A percentile compares a stretch with the other conserved stretches of the same genome.
phyloP scores from a whole-genome alignment of 2,888 invertebrate genomes.

The Gerris lacustris region DNA sequence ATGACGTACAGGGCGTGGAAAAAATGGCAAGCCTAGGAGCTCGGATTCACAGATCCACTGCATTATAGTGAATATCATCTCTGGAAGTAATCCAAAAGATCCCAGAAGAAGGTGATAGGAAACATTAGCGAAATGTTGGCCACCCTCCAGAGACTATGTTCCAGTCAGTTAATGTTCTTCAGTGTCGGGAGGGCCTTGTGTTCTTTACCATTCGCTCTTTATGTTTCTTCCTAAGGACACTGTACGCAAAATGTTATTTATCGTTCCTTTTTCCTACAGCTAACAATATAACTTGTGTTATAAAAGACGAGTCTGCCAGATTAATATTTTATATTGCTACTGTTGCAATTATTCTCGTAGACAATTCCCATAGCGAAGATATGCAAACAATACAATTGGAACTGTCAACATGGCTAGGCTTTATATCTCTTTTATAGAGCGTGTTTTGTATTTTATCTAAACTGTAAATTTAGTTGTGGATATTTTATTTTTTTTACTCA shows the following conservation, averaged over 20 bases:
- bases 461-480: no score
- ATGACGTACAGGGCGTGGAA: not conserved
- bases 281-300: not conserved
- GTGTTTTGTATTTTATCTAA: no score
- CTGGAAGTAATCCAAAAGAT: not conserved
- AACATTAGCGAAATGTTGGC: slow-evolving; percentile 3
- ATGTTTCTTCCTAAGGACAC: no score
- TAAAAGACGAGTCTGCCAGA: not conserved
- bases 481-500: no score
- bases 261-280: not conserved
- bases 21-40: not conserved
- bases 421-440: no score
- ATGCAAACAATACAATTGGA: no score
- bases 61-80: not conserved
- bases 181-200: no score
- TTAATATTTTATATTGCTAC: no score
- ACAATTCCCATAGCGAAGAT: no score
- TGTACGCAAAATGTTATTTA: not conserved
- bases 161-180: not conserved
- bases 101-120: not conserved
- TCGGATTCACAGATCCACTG: not conserved
- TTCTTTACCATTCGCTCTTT: no score
- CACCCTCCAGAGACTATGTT: not conserved
- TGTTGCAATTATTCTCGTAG: no score
- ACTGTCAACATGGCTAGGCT: no score